Conservation (phyloP, 2,113 vertebrate genomes). For the Sceloporus tristichus region DNA sequence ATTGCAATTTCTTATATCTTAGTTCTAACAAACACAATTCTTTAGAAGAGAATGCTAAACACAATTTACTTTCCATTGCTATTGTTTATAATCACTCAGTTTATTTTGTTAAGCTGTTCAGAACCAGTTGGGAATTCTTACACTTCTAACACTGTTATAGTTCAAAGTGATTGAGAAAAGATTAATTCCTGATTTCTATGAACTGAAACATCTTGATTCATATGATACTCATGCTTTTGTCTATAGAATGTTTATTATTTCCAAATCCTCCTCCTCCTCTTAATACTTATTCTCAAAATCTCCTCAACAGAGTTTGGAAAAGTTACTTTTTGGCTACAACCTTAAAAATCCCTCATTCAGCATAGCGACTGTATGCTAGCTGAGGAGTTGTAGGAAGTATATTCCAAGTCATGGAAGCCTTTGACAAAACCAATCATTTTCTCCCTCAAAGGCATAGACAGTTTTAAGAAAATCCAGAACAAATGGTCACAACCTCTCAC, state of each 20-base stretch:
- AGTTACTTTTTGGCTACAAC: too few species aligned
- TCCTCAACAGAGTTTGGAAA: conserved; percentile 37
- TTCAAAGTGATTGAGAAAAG: conserved; percentile 53
- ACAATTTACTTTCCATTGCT: conserved; percentile 55
- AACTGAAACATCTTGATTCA: conserved; percentile 56
- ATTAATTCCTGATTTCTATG: conserved; percentile 66
- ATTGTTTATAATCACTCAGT: conserved; percentile 59
- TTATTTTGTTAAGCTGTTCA: conserved; percentile 63
- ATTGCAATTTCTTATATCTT: conserved; percentile 37
- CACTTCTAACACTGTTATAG: conserved; percentile 47
- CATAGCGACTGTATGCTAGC: too few species aligned
- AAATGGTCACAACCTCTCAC: too few species aligned
- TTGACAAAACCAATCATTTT: conserved; percentile 46
- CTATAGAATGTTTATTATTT: conserved; percentile 69
- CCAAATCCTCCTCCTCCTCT: conserved; percentile 57
- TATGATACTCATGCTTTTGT: conserved; percentile 62
- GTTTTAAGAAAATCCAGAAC: conserved; percentile 35
- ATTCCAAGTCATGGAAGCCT: too few species aligned
- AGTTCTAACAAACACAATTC: conserved; percentile 61
- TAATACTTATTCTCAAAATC: conserved; percentile 55
- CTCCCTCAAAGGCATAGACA: conserved; percentile 28
- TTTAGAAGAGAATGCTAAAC: conserved; percentile 70
- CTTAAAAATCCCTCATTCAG: too few species aligned
- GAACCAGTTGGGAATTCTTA: conserved; percentile 55
- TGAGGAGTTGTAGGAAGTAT: too few species aligned